A percentile compares a stretch with the other conserved stretches of the same genome.
phyloP scores from a whole-genome alignment of 2,888 invertebrate species.

The Mesorhabditis spiculigera region DNA sequence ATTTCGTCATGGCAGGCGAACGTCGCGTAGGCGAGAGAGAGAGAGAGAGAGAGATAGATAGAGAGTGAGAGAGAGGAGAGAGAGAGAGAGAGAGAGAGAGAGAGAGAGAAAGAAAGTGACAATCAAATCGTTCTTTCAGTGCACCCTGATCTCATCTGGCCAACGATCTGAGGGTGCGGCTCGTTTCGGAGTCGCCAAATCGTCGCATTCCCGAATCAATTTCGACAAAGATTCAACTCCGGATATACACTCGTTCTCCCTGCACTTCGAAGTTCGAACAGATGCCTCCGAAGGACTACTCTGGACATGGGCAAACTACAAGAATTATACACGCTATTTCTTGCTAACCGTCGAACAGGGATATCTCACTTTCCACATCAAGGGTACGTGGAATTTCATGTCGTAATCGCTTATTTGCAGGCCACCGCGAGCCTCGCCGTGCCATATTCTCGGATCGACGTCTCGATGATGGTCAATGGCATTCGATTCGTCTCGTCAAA shows the following conservation, averaged over 20 bases:
- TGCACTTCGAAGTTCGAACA: conserved; percentile 42
- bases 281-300: conserved; percentile 43
- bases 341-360: conserved; percentile 47
- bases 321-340: conserved; percentile 51
- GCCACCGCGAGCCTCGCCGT: conserved; percentile 8
- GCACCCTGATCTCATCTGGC: no score
- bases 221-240: conserved; percentile 41
- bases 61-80: no score
- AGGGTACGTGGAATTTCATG: neutral
- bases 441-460: conserved; percentile 18
- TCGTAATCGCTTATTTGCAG: neutral
- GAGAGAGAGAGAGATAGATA: neutral
- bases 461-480: conserved; percentile 55
- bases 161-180: conserved; percentile 19
- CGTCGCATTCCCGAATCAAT: conserved; percentile 46
- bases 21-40: no score
- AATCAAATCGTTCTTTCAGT: no score
- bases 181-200: conserved; percentile 31
- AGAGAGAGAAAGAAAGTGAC: no score
- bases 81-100: neutral
- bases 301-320: conserved; percentile 57
- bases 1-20: no score
- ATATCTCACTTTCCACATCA: conserved; percentile 42
- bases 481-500: conserved; percentile 41
- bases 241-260: conserved; percentile 42